Base-by-base conservation (phyloP, 2,888 invertebrate genomes). In the Eupithecia vulgata region DNA sequence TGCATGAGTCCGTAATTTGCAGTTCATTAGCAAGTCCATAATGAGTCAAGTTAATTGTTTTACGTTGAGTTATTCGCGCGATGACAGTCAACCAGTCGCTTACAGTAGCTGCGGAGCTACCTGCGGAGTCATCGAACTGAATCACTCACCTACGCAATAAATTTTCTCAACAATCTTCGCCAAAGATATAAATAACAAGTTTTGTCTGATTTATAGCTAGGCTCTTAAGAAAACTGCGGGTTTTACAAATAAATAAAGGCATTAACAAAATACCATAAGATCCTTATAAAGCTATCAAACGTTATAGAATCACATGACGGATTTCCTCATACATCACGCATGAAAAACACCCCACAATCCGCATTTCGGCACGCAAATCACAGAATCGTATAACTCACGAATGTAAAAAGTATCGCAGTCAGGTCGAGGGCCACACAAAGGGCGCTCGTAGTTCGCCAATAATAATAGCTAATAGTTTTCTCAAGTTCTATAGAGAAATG, bases 381-480 rank as follows among this genome's bases (percentile, higher is more conserved):
- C 82, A 87, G 85, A 86, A 87, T 82, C 83, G 83, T 84, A 87
- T 84, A 86, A 85, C 84, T 85, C 82, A 83, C 73, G 76, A 81
- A 87, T 87, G 87, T 87, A 91, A 90, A 90, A 90, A 87, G 85
- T 86, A 85, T 86, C 82, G 78, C 82, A 61, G 57, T 81, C 83
- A 81, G 82, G 79, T 78, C 81, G 82, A 84, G 85, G 76, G 81
- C 84, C 88, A 82, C 88, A 92, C 89, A 92, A 91, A 89, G 81
- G 87, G 83, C 81, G 78, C 81, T 87, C 88, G 88, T 90, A 91
- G 89, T 88, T 90, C 86, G 88, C 90, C 89, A 91, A 90, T 92
- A 93, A 91, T 90, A 91, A 93, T 91, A 92, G 90, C 90, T 93
- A 94, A 93, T 94, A 93, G 92, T 94, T 93, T 91, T 93, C 91